Base-by-base conservation (phyloP, 2,797 vertebrate genomes). In the Rhinophrynus dorsalis region DNA sequence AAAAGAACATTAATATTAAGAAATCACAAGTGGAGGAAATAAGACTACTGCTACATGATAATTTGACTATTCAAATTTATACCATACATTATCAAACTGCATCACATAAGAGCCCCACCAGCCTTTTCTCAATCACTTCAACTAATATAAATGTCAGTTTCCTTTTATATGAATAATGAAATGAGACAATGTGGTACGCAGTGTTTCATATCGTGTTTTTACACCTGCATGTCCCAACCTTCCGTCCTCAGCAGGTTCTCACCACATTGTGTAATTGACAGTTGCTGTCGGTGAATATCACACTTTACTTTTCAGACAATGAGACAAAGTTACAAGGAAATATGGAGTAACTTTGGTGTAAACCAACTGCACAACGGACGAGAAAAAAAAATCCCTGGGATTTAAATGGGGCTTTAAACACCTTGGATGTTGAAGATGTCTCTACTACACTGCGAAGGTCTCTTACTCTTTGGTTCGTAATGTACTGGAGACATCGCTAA, bases 31-130 rank as follows among this genome's bases (percentile, higher is more conserved):
- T 2, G 13, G 15, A 2, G 8, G 15, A 47, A 54, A 17, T 5
- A 30, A 30, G 18, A 30, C 27, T 18, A 9, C 13, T 2, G 48
- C 35, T 6, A 15, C 15, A 17, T 23, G 11, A 54, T 33, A 55
- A 61, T 70, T 50, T 59, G 66, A 59, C 67, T 35, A 35, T 70
- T 55, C 58, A 37, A 61, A 70, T 70, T 61, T 70, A 55, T 35
- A 42, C 21, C 20, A 44, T 30, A 59, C 33, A 59, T 42, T 52
- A 52, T 45, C 60, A 69, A 69, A 62, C 24, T 45, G 20, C 35
- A 54, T 44, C 52, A 17, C 44, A 55, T 54, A 61, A 26, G 20
- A 10, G 30, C 58, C 20, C 32, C 13, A 35, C 35, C 20, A 35
- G 20, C 27, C 32, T 51, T 55, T 54, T 32, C 62, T 62, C 67